Percentiles rank a stretch among this genome's conserved stretches.
phyloP scores from a whole-genome alignment of 2,113 vertebrate species.

The Ophiodon elongatus region DNA sequence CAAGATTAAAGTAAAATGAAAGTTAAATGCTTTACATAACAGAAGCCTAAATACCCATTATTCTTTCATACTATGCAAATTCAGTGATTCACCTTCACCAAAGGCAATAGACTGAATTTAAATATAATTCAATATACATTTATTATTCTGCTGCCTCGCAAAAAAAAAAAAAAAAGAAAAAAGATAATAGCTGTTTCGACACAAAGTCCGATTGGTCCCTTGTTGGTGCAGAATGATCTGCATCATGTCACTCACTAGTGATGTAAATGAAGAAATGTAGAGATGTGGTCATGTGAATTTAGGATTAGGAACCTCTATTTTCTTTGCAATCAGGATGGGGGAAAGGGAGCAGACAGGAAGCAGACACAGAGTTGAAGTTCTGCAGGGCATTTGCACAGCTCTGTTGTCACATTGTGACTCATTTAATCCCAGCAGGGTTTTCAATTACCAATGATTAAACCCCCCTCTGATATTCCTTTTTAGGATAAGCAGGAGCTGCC shows the following conservation, averaged over 20 bases:
- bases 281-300: slow-evolving; percentile 48
- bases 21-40: slow-evolving; percentile 19
- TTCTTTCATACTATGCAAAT: slow-evolving; percentile 50
- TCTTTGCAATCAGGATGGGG: slow-evolving; percentile 17
- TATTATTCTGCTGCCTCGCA: slow-evolving; percentile 18
- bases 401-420: slow-evolving; percentile 59
- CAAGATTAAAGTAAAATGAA: neutral
- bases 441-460: slow-evolving; percentile 71
- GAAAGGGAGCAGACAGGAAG: slow-evolving; percentile 39
- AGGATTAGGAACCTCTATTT: slow-evolving; percentile 40
- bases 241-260: slow-evolving; percentile 35
- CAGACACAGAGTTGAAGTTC: slow-evolving; percentile 30
- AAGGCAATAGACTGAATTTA: slow-evolving; percentile 25
- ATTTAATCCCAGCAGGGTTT: slow-evolving; percentile 68
- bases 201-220: neutral
- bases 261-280: slow-evolving; percentile 5
- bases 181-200: slow-evolving; percentile 1
- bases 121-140: slow-evolving; percentile 31
- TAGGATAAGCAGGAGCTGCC: slow-evolving; percentile 19
- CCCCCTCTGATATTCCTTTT: slow-evolving; percentile 36
- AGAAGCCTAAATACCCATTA: slow-evolving; percentile 4
- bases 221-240: slow-evolving; percentile 22
- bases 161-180: slow-evolving; percentile 31
- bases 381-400: slow-evolving; percentile 38
- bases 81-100: slow-evolving; percentile 28